Conservation (phyloP, 2,797 vertebrate species). For the Helostoma temminkii region DNA sequence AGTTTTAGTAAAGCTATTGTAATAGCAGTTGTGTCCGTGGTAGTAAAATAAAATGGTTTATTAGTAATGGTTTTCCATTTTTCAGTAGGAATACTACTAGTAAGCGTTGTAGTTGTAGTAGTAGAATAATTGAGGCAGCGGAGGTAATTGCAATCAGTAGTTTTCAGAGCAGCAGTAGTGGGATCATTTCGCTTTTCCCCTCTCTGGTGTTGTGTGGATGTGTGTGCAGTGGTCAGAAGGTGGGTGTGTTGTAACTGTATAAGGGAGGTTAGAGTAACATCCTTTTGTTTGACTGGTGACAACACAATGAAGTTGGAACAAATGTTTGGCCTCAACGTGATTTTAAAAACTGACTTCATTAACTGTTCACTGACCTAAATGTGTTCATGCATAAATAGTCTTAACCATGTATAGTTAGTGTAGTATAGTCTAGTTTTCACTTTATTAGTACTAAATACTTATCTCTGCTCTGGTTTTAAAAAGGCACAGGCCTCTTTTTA, state of each 20-base stretch:
- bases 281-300: constrained; percentile 29
- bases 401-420: not conserved
- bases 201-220: constrained; percentile 3
- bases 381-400: not conserved
- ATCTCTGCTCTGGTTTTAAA: not conserved
- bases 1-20: no score
- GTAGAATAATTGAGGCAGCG: no score
- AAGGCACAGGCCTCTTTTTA: not conserved
- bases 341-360: not conserved
- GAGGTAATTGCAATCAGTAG: no score
- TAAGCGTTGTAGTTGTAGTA: no score
- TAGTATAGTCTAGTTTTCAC: not conserved
- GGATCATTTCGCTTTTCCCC: no score
- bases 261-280: constrained; percentile 19
- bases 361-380: not conserved
- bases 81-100: no score
- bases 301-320: constrained; percentile 23
- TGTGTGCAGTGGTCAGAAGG: not conserved
- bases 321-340: not conserved
- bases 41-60: no score
- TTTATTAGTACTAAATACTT: no score
- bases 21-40: no score
- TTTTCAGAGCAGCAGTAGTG: no score
- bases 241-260: constrained; percentile 42
- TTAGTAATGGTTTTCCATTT: no score